These are phyloP conservation scores for Drosophila pseudotakahashii DNA, from an alignment of 2,888 invertebrate genomes.

Conservation along the genomic window DNA sequence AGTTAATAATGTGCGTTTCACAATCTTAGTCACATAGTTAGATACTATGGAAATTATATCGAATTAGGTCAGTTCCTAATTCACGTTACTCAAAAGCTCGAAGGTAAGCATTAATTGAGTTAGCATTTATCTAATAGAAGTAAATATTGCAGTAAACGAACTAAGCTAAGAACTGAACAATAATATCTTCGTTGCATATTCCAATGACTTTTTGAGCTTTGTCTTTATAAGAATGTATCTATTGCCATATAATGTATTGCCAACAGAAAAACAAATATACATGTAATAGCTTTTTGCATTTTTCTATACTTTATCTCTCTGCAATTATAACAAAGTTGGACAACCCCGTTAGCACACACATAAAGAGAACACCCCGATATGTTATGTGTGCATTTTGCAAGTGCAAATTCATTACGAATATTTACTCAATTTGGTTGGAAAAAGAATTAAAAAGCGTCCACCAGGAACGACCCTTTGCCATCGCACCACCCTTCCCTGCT, in stretches of 20 bases:
- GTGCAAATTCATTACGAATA: constrained; percentile 67
- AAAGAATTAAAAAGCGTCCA: constrained; percentile 47
- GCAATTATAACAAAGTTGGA: constrained; percentile 12
- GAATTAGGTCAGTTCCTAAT: not conserved
- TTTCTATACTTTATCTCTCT: not conserved
- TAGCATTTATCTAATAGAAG: not conserved
- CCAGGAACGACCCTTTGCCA: constrained; percentile 20
- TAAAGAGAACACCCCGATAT: constrained; percentile 11
- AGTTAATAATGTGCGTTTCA: not conserved
- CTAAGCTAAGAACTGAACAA: no score
- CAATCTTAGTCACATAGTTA: not conserved
- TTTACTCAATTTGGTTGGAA: constrained; percentile 63
- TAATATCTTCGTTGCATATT: no score
- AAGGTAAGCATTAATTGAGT: not conserved
- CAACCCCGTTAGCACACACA: constrained; percentile 7
- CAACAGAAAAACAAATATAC: no score
- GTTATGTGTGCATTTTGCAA: constrained; percentile 33
- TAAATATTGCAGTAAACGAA: not conserved
- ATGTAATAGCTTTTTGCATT: no score
- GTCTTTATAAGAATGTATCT: no score
- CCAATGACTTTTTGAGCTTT: no score
- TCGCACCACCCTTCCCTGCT: constrained; percentile 11
- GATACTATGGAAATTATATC: not conserved
- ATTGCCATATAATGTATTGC: no score
- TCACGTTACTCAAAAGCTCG: not conserved